Evolutionary conservation across 2,113 vertebrate genomes (phyloP).

Genomic region (Kryptolebias marmoratus): DNA sequence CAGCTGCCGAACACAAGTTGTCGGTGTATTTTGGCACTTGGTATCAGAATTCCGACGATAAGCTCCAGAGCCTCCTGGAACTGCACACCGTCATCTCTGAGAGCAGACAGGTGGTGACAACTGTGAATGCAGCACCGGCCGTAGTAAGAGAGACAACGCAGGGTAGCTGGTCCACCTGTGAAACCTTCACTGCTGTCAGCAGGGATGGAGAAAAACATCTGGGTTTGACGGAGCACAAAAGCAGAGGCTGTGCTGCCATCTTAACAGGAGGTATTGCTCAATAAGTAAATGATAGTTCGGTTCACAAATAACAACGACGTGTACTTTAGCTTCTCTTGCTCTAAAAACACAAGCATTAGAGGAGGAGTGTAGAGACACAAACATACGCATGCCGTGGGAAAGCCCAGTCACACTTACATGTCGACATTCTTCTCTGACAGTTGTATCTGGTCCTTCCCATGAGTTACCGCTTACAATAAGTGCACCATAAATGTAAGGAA

Average conservation of each 20-base stretch:
- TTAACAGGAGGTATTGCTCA: not conserved
- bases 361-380: not conserved
- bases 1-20: not conserved
- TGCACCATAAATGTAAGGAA: slow-evolving; percentile 8
- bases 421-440: slow-evolving; percentile 59
- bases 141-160: slow-evolving; percentile 22
- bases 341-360: not conserved
- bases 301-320: not conserved
- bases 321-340: too few species aligned
- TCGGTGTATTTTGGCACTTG: not conserved
- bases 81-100: slow-evolving; percentile 38
- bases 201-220: slow-evolving; percentile 2
- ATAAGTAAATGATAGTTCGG: not conserved
- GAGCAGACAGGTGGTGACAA: slow-evolving; percentile 39
- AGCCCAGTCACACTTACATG: slow-evolving; percentile 45
- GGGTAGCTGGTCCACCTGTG: slow-evolving; percentile 18
- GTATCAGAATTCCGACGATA: slow-evolving; percentile 21
- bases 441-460: slow-evolving; percentile 26
- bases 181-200: slow-evolving; percentile 16
- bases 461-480: slow-evolving; percentile 17
- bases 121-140: slow-evolving; percentile 38
- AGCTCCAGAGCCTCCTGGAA: slow-evolving; percentile 16
- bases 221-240: slow-evolving; percentile 8
- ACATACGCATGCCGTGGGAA: slow-evolving; percentile 58
- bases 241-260: not conserved